Conservation (phyloP, 2,888 invertebrate genomes). For the Tuberolachnus salignus region DNA sequence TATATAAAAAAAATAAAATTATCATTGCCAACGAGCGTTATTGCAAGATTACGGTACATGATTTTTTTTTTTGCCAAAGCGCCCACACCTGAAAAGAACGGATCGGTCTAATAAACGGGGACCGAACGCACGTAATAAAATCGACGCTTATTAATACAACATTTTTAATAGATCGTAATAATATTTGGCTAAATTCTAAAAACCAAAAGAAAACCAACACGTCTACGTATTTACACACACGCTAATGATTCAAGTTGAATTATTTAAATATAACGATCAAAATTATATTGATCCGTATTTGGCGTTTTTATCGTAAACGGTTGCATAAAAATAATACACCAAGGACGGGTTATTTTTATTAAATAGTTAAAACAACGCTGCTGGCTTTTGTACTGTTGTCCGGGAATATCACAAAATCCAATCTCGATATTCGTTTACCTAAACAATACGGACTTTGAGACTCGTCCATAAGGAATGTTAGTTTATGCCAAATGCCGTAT, state of each 20-base stretch:
- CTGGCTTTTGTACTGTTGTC: not conserved
- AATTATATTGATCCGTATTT: not conserved
- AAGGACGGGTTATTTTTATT: not conserved
- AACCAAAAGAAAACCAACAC: not conserved
- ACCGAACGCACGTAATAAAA: slow-evolving; percentile 45
- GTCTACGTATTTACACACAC: not conserved
- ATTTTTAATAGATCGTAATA: slow-evolving; percentile 41
- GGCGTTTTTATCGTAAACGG: not conserved
- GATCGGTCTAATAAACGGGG: slow-evolving; percentile 17
- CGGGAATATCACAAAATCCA: not conserved
- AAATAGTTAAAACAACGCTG: not conserved
- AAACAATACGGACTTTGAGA: slow-evolving; percentile 33
- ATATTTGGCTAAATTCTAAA: slow-evolving; percentile 26
- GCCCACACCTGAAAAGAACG: slow-evolving; percentile 50
- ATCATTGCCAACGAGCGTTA: slow-evolving; percentile 50
- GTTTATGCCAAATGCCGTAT: slow-evolving; percentile 31
- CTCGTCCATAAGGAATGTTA: slow-evolving; percentile 2
- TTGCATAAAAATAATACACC: not conserved
- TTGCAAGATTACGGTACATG: slow-evolving; percentile 31
- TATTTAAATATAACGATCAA: no score
- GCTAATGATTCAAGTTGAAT: not conserved
- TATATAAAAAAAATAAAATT: slow-evolving; percentile 33
- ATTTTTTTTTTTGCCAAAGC: slow-evolving; percentile 45
- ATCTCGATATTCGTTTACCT: slow-evolving; percentile 1
- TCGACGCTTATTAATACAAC: slow-evolving; percentile 35